These are phyloP conservation scores for Circaetus cinerascens DNA, from an alignment of 2,113 vertebrate species.

Conservation along the genomic window DNA sequence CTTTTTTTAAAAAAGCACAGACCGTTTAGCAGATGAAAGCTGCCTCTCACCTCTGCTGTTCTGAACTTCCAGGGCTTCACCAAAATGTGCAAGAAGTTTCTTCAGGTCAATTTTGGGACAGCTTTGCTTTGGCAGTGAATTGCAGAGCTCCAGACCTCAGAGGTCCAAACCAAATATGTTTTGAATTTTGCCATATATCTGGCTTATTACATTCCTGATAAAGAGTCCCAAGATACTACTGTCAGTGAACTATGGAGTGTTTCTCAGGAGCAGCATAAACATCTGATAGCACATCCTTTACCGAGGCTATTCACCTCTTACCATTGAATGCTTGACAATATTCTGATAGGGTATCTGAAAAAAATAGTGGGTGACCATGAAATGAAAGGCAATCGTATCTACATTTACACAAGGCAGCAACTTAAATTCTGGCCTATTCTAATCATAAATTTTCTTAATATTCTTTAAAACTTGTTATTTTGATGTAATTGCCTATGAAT, in stretches of 20 bases:
- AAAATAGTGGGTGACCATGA: neutral
- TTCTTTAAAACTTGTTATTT: neutral
- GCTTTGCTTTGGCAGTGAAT: neutral
- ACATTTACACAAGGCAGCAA: neutral
- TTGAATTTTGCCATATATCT: conserved; percentile 5
- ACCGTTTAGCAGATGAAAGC: neutral
- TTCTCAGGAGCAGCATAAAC: neutral
- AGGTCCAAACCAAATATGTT: neutral
- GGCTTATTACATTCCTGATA: neutral
- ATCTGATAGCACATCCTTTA: conserved; percentile 10
- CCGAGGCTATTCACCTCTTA: neutral
- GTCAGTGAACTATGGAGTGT: conserved; percentile 27
- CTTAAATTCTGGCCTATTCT: neutral
- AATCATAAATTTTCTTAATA: neutral
- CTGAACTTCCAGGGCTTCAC: neutral
- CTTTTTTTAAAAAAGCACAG: neutral
- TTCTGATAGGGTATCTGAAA: neutral
- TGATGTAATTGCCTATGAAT: neutral
- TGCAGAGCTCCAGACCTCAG: neutral
- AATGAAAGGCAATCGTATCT: neutral
- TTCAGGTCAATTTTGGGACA: neutral
- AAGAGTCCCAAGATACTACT: neutral
- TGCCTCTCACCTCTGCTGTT: neutral
- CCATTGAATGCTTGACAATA: neutral
- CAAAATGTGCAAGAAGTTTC: neutral